Base-by-base conservation (phyloP, 2,888 invertebrate genomes). In the Trichopria drosophilae region DNA sequence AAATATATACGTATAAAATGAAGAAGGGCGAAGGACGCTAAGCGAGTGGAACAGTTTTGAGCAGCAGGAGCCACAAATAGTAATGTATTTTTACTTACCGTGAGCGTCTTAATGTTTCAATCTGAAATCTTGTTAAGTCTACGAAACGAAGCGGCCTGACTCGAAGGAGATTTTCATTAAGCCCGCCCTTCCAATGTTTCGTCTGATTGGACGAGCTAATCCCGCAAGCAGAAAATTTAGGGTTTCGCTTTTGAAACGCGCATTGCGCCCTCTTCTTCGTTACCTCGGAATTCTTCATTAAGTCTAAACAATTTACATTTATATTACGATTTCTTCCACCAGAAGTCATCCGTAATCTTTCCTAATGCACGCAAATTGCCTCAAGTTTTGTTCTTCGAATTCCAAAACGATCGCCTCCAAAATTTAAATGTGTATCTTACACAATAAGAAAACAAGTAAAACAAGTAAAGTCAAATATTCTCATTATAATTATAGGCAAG, bases 111-210 rank as follows among this genome's bases (percentile, higher is more conserved):
- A 68, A 65, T 60, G 65, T 63, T 65, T 61, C 68, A 66, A 64
- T 69, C 65, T 65, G 62, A 63, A 58, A 58, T 62, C 64, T 64
- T 57, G 61, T 57, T 57, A 47, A 32, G 40, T 16, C 36, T 32
- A 35, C 47, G 53, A 55, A 54, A 39, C 32, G 42, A 49, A 37
- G 60, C 59, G 59, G 60, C 53, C 57, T 45, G 56, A 58, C 59
- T 64, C 62, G 63, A 64, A 66, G 65, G 68, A 69, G 72, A 72
- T 73, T 75, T 74, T 75, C 74, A 75, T 75, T 73, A 75, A 75
- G 69, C 64, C 74, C 73, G 73, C 74, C 74, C 69, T 69, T 74
- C 68, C 72, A 69, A 62, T 73, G 73, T 75, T 72, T 65, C 68
- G 68, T 68, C 62, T 67, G 73, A 74, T 75, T 73, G 72, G 71